These are phyloP conservation scores for Papilio glaucus DNA, from an alignment of 1,140 invertebrate species.

Conservation along the genomic window DNA sequence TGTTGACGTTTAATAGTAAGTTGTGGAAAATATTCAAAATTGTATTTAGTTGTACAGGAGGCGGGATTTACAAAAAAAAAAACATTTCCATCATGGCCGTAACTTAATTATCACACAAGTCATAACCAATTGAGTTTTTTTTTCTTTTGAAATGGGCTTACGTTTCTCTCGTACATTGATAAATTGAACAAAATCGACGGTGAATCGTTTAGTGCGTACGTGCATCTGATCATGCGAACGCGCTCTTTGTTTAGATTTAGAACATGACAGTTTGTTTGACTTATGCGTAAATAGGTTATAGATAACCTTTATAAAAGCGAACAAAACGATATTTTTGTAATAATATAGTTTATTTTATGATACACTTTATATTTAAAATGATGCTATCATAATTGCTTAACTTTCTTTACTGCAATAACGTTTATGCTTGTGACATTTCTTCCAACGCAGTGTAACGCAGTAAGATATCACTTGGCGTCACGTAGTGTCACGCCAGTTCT, in stretches of 20 bases:
- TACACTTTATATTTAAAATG: not conserved
- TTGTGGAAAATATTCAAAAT: no score
- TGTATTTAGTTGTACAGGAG: no score
- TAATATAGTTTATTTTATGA: no score
- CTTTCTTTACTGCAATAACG: not conserved
- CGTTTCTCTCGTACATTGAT: not conserved
- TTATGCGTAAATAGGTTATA: not conserved
- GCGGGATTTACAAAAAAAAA: no score
- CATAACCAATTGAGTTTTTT: not conserved
- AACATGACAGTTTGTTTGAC: not conserved
- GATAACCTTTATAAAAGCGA: not conserved
- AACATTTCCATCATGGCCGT: no score
- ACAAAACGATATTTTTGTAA: no score
- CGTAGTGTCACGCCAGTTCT: constrained; percentile 24
- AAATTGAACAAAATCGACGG: not conserved
- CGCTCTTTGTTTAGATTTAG: constrained; percentile 7
- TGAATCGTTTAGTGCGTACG: constrained; percentile 2
- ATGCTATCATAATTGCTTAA: not conserved
- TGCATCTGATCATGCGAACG: constrained; percentile 13
- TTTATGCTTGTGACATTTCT: not conserved
- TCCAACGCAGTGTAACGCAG: not conserved
- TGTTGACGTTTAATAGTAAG: no score
- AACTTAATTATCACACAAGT: not conserved
- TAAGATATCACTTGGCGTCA: constrained; percentile 13
- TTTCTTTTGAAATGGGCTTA: not conserved